These are phyloP conservation scores for Brachionus rubens DNA, from an alignment of 1,140 invertebrate species.

Conservation along the genomic window DNA sequence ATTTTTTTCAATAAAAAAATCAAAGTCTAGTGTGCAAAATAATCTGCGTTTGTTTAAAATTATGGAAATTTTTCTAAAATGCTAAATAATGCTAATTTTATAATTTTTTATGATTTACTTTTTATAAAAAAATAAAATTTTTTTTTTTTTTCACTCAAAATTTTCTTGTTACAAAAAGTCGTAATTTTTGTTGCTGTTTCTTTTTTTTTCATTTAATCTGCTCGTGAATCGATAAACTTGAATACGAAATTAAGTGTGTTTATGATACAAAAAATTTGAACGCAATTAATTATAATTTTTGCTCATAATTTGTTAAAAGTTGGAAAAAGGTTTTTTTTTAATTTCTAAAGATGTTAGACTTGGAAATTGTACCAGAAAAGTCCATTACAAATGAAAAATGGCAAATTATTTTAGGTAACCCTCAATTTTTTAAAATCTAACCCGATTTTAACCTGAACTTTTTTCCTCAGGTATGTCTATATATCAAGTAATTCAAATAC, in stretches of 20 bases:
- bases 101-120: slow-evolving; percentile 12
- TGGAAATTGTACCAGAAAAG: slow-evolving; percentile 32
- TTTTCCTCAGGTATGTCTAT: slow-evolving; percentile 34
- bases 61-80: slow-evolving; percentile 18
- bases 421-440: not conserved
- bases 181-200: no score
- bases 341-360: slow-evolving; percentile 25
- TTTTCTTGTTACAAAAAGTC: no score
- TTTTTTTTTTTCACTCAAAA: no score
- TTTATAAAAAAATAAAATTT: no score
- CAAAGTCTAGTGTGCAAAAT: not conserved
- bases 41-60: not conserved
- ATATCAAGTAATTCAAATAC: slow-evolving; percentile 41
- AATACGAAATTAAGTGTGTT: not conserved
- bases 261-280: not conserved
- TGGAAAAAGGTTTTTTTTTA: no score
- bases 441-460: not conserved
- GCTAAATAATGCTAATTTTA: slow-evolving; percentile 26
- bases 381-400: slow-evolving; percentile 33
- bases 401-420: slow-evolving; percentile 45
- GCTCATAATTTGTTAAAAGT: no score
- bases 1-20: not conserved
- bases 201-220: no score
- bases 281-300: no score
- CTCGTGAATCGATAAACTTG: no score